Base-by-base conservation (phyloP, 1,140 invertebrate genomes). In the Sinella curviseta region DNA sequence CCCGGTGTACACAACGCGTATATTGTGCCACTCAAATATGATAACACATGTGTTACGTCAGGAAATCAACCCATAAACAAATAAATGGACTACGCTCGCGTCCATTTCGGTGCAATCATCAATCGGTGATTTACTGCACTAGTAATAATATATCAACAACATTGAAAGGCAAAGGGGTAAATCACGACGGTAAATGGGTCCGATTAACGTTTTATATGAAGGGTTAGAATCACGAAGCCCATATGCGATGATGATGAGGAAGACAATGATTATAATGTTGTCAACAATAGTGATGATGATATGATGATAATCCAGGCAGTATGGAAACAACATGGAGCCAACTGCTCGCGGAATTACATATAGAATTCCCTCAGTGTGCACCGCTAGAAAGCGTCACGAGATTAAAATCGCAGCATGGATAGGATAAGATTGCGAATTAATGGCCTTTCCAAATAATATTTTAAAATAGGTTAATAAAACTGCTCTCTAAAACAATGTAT, bases 261-360 rank as follows among this genome's bases (percentile, higher is more conserved):
- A 12, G 57, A 70, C 31, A 70, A 70, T 70, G 26, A 33, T 33
- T 33, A 31, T 70, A 30, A 70, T 33, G 31, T 70, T 33, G 31
- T 31, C 65, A 70, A 70, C 65, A 70, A 70, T 70, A 14, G 31
- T 70, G 31, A 70, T 31, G 31, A n/a, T 31, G 65, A 26, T 26
- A n/a, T n/a, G n/a, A n/a, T 60, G 55, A 60, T 60, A 60, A 60
- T 24, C 24, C 55, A 17, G 39, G n/a, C 17, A 48, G 39, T 4
- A 48, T 17, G 17, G 39, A 17, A 48, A 4, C 39, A 81, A 73
- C 77, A 73, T 75, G 78, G 78, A 81, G 54, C 77, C 76, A 82
- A 80, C 78, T 80, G 79, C n/a, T n/a, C n/a, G n/a, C n/a, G n/a
- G n/a, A n/a, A n/a, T n/a, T n/a, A n/a, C n/a, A n/a, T n/a, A n/a